Evolutionary conservation across 2,113 vertebrate species (phyloP).

Genomic region (Crotalus tigris): DNA sequence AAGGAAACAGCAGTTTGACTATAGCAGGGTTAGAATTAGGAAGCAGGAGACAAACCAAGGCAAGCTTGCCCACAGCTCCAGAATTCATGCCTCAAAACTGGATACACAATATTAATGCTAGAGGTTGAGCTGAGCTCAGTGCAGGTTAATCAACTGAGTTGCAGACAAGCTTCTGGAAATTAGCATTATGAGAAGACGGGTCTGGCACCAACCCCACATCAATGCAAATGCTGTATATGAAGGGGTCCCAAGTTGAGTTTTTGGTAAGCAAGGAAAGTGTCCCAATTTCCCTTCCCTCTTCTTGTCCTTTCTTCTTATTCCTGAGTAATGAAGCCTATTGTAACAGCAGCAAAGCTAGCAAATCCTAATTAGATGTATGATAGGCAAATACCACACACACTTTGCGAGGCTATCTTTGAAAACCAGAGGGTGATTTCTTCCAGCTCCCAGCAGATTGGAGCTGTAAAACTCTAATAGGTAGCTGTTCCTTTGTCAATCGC

Average conservation of each 20-base stretch:
- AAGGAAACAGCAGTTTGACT: not conserved
- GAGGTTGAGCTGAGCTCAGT: not conserved
- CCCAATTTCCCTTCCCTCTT: not conserved
- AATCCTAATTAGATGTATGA: constrained; percentile 26
- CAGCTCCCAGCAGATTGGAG: constrained; percentile 19
- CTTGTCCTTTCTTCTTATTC: constrained; percentile 18
- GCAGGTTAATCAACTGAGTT: not conserved
- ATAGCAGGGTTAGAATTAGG: not conserved
- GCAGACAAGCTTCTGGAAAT: not conserved
- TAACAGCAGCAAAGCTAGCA: constrained; percentile 12
- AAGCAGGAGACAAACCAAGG: not conserved
- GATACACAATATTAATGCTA: not conserved
- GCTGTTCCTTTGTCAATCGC: constrained; percentile 39
- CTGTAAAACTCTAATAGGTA: constrained; percentile 21
- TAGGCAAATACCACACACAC: not conserved
- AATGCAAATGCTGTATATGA: not conserved
- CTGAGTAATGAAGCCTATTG: constrained; percentile 21
- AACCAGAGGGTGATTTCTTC: constrained; percentile 2
- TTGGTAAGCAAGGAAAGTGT: not conserved
- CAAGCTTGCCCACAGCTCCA: not conserved
- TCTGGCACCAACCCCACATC: not conserved
- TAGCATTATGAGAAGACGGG: not conserved
- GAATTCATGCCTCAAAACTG: not conserved
- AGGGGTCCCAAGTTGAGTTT: not conserved
- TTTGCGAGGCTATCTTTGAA: not conserved